Evolutionary conservation across 2,888 invertebrate genomes (phyloP).

Genomic region (Orthonychiurus folsomi): DNA sequence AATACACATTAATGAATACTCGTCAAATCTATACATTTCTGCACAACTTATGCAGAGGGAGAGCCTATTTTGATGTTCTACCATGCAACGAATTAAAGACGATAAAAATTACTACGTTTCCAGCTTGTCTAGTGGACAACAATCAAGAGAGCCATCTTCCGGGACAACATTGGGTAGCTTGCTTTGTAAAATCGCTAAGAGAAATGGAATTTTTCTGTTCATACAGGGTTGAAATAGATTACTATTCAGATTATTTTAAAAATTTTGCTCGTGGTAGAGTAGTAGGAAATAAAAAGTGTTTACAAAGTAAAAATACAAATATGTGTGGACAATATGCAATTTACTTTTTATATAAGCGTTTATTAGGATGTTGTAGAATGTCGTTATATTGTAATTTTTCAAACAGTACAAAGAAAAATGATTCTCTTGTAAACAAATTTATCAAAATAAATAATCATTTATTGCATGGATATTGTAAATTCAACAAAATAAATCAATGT

Average conservation of each 20-base stretch:
- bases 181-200: too few relatives aligned
- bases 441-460: background rate
- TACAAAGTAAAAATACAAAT: constrained; percentile 6
- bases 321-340: constrained; percentile 16
- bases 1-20: background rate
- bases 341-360: constrained; percentile 10
- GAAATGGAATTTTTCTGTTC: constrained; percentile 7
- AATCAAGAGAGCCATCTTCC: background rate
- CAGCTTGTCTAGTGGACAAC: background rate
- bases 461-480: background rate
- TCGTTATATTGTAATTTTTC: constrained; percentile 11
- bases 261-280: too few relatives aligned
- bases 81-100: background rate
- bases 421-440: constrained; percentile 7
- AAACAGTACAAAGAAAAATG: constrained; percentile 9
- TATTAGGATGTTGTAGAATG: background rate
- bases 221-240: constrained; percentile 5
- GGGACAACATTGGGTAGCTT: constrained; percentile 4
- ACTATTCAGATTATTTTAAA: background rate
- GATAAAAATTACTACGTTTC: background rate
- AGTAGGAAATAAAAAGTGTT: too few relatives aligned
- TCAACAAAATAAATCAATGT: background rate
- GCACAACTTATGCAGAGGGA: background rate
- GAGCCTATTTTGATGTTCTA: background rate
- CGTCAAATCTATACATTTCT: background rate